Evolutionary conservation across 2,888 invertebrate genomes (phyloP).

Genomic region (Agrilus mali): DNA sequence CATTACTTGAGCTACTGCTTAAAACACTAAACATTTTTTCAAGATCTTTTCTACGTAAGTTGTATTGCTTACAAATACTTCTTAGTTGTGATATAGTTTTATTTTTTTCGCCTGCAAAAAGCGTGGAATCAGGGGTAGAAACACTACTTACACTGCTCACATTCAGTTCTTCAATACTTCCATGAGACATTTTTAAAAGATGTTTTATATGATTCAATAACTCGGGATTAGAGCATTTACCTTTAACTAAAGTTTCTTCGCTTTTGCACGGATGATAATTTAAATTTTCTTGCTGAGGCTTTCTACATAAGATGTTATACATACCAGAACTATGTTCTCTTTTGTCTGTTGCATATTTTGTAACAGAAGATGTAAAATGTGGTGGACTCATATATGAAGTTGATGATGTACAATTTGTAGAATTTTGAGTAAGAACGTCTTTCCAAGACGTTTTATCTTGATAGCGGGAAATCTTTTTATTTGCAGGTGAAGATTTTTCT

Average conservation of each 20-base stretch:
- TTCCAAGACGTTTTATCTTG: conserved; percentile 20
- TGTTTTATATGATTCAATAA: conserved; percentile 38
- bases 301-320: conserved; percentile 15
- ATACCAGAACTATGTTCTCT: neutral
- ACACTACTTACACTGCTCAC: conserved; percentile 35
- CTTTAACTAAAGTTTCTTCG: neutral
- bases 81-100: conserved; percentile 14
- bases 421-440: conserved; percentile 25
- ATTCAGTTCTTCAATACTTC: conserved; percentile 35
- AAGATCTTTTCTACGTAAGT: conserved; percentile 10
- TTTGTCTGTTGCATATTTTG: neutral
- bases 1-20: no score
- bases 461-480: neutral
- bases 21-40: neutral
- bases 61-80: conserved; percentile 18
- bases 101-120: conserved; percentile 34
- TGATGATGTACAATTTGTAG: conserved; percentile 21
- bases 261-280: no score
- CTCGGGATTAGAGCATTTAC: neutral
- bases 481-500: neutral
- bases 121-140: conserved; percentile 36
- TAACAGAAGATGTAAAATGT: conserved; percentile 13
- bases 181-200: conserved; percentile 39
- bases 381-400: conserved; percentile 32
- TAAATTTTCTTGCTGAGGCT: conserved; percentile 20